Evolutionary conservation across 2,888 invertebrate species (phyloP).

Genomic region (Epinotia demarniana): DNA sequence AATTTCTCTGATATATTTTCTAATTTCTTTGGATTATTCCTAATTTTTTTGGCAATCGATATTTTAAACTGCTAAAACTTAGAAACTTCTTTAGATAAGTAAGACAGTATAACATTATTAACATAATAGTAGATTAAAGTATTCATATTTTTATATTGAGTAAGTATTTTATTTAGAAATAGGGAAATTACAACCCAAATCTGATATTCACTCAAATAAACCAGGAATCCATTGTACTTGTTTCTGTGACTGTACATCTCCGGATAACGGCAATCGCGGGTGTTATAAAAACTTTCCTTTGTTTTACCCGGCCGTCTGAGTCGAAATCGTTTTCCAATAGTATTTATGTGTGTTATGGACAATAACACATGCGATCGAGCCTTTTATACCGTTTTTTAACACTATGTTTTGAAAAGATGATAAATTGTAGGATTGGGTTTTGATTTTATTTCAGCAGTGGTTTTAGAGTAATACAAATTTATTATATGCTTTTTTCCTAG

Average conservation of each 20-base stretch:
- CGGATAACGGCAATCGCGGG: conserved; percentile 63
- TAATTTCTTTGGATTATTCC: no score
- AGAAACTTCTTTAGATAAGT: no score
- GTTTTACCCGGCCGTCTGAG: conserved; percentile 72
- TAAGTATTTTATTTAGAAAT: no score
- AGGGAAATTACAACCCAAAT: no score
- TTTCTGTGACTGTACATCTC: conserved; percentile 52
- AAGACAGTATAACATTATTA: no score
- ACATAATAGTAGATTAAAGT: no score
- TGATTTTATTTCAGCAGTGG: neutral
- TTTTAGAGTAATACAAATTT: neutral
- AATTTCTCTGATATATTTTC: no score
- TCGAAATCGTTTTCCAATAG: conserved; percentile 80
- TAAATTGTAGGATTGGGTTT: conserved; percentile 7
- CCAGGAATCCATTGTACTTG: conserved; percentile 46
- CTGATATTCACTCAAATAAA: neutral
- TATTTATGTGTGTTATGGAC: conserved; percentile 75
- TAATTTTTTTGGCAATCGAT: no score
- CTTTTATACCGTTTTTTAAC: conserved; percentile 53
- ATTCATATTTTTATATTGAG: no score
- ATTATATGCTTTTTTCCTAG: no score
- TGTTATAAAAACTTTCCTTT: conserved; percentile 78
- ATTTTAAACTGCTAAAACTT: no score
- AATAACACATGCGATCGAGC: conserved; percentile 70
- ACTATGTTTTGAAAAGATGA: conserved; percentile 36